Evolutionary conservation across 2,888 invertebrate genomes (phyloP).

Genomic region (Halictus ligatus): DNA sequence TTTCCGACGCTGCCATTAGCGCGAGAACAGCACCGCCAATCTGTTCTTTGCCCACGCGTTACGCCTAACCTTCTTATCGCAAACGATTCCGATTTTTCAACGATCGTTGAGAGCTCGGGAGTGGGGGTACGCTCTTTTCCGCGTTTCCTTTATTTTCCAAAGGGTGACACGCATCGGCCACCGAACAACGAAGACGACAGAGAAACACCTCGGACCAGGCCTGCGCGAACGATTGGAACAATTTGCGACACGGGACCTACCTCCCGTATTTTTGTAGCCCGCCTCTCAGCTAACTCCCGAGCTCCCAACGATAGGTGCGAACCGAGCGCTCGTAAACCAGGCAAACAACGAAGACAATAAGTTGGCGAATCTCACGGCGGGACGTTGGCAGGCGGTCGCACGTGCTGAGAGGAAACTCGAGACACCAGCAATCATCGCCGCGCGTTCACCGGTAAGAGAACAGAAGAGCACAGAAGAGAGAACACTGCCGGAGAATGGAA

Average conservation of each 20-base stretch:
- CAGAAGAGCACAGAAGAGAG: constrained; percentile 15
- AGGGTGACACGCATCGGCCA: too few species aligned
- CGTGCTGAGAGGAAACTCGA: constrained; percentile 81
- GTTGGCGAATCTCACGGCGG: constrained; percentile 52
- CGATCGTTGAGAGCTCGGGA: not conserved
- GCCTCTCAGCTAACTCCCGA: not conserved
- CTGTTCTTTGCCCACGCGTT: not conserved
- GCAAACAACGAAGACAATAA: constrained; percentile 77
- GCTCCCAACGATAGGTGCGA: constrained; percentile 44
- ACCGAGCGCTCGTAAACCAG: constrained; percentile 65
- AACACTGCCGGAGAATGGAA: not conserved
- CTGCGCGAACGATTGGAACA: not conserved
- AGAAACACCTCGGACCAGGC: too few species aligned
- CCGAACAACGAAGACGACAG: too few species aligned
- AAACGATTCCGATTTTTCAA: not conserved
- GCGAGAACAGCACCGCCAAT: not conserved
- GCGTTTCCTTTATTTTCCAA: not conserved
- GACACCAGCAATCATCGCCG: constrained; percentile 79
- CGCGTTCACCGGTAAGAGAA: constrained; percentile 54
- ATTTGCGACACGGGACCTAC: not conserved
- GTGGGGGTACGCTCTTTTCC: not conserved
- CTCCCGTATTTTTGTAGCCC: not conserved
- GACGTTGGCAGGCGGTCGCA: constrained; percentile 70
- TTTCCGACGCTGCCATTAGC: constrained; percentile 50
- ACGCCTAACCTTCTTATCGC: not conserved